Evolutionary conservation across 1,140 invertebrate species (phyloP), one percentile per base, ranked within the genome.

Genomic region (Drosophila sp.): DNA sequence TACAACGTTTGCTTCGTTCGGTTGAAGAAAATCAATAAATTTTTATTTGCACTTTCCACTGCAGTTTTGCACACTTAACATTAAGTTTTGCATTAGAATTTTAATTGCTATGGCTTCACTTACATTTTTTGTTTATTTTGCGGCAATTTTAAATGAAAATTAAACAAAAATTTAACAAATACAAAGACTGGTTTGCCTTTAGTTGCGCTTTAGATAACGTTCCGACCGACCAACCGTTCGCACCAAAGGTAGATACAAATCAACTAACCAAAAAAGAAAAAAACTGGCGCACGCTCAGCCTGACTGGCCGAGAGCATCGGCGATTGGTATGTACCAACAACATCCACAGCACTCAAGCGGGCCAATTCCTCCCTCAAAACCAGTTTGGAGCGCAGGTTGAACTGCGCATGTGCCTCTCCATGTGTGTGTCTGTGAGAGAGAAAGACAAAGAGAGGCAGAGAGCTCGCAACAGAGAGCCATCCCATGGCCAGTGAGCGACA

Each of bases 191-290:
- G 83, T 87, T 86, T 87, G 70, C 54, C 54, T 74, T 51, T 54
- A 50, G 65, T 78, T 61, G 61, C 71, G 76, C 61, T 65, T 65
- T 66, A 71, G 72, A 69, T 69, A 83, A 64, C 73, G 84, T 77
- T 78, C 64, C 62, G 58, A 72, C 83, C 83, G 80, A 82, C 72
- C 65, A 89, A 79, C 83, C 83, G 83, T 89, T 84, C 83, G 83
- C 83, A 89, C 84, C 83, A 89, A 89, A 89, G 84, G 84, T 89
- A 86, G 81, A 86, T 86, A 86, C 83, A 87, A 87, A 87, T 87
- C 78, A 78, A 86, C 74, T 87, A 71, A 83, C 70, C 70, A 77
- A 64, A 62, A 46, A 27, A 53, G 61, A 65, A 72, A 73, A 76
- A 76, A 77, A 83, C 76, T 79, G 80, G 73, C 73, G 73, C 73